Conservation (phyloP, 2,888 invertebrate species). For the Platycheirus rosarum region DNA sequence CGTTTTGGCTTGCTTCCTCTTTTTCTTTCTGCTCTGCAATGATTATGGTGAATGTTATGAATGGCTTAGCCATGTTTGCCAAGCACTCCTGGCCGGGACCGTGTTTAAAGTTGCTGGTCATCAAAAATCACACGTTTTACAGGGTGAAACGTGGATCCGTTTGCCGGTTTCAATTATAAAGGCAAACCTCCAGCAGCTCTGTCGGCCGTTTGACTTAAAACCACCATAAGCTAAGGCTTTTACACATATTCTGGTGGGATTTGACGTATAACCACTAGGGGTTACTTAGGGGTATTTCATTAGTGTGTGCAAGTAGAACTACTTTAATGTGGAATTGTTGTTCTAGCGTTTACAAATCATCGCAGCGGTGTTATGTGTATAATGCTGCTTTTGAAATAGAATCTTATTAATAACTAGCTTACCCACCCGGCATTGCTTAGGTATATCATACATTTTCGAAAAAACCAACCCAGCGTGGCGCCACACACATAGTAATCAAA, state of each 20-base stretch:
- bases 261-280: background rate
- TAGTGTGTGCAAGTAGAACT: too few relatives aligned
- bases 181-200: slow-evolving; percentile 8
- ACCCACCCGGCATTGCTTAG: too few relatives aligned
- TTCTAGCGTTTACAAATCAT: too few relatives aligned
- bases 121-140: slow-evolving; percentile 63
- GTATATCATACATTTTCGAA: too few relatives aligned
- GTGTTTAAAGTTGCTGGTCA: slow-evolving; percentile 60
- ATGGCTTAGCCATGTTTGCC: slow-evolving; percentile 54
- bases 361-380: too few relatives aligned
- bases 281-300: too few relatives aligned
- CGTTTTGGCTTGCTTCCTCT: slow-evolving; percentile 13
- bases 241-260: background rate
- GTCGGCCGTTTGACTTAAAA: slow-evolving; percentile 21
- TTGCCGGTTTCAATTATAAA: slow-evolving; percentile 68
- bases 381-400: too few relatives aligned
- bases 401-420: too few relatives aligned
- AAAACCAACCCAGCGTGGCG: too few relatives aligned
- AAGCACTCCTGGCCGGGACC: slow-evolving; percentile 23
- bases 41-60: slow-evolving; percentile 35
- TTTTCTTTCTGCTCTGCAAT: slow-evolving; percentile 1
- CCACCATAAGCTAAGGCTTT: slow-evolving; percentile 11
- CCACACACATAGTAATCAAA: too few relatives aligned
- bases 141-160: slow-evolving; percentile 45
- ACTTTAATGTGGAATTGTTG: too few relatives aligned